Evolutionary conservation across 2,113 vertebrate genomes (phyloP).

Genomic region (Diadophis punctatus): DNA sequence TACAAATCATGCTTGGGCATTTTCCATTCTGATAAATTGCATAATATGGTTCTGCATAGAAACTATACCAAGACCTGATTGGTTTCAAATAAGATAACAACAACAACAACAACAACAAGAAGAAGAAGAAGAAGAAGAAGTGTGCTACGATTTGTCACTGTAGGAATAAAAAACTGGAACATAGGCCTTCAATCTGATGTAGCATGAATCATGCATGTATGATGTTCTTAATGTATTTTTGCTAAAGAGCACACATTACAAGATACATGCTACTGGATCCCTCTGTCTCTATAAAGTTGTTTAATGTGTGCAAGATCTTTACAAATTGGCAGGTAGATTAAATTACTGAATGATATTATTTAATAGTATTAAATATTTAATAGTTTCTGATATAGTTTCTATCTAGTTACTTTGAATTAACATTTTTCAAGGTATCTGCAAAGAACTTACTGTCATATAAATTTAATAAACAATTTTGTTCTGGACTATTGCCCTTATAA

Average conservation of each 20-base stretch:
- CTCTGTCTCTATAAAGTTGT: neutral
- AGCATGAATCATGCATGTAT: neutral
- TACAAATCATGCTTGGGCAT: neutral
- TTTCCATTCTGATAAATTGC: neutral
- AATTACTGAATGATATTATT: neutral
- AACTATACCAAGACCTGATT: neutral
- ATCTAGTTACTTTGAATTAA: neutral
- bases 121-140: too few relatives aligned
- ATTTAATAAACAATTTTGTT: neutral
- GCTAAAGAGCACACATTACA: neutral
- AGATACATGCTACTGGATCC: neutral
- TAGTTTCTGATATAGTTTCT: neutral
- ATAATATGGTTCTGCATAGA: neutral
- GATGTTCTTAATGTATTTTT: neutral
- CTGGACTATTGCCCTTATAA: neutral
- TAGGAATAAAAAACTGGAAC: neutral
- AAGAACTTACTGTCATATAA: neutral
- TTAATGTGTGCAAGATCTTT: neutral
- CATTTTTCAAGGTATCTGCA: neutral
- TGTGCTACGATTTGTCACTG: neutral
- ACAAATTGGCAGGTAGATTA: neutral
- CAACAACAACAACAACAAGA: too few relatives aligned
- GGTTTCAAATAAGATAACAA: too few relatives aligned
- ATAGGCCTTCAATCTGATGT: neutral
- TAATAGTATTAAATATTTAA: neutral